Evolutionary conservation across 2,888 invertebrate genomes (phyloP).

Genomic region (Drosophila affinis): DNA sequence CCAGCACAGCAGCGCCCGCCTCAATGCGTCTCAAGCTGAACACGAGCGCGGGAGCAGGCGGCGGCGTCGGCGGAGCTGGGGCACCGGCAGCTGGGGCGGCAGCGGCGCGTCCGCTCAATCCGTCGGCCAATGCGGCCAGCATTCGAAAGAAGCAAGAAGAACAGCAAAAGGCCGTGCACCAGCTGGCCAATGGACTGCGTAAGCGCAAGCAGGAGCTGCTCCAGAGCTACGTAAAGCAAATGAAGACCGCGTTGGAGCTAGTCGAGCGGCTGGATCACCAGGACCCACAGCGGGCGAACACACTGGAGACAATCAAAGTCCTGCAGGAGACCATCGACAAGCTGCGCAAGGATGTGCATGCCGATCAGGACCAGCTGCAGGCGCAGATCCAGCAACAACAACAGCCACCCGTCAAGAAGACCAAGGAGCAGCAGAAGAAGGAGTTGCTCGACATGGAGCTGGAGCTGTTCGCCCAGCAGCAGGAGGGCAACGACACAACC

Average conservation of each 20-base stretch:
- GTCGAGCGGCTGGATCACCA: conserved; percentile 90
- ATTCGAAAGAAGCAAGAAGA: conserved; percentile 90
- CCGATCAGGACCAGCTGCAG: conserved; percentile 83
- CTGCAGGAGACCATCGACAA: conserved; percentile 92
- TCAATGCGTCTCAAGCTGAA: conserved; percentile 64
- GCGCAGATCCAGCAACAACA: conserved; percentile 82
- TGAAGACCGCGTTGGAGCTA: conserved; percentile 91
- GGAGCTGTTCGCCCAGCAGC: conserved; percentile 94
- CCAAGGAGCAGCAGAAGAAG: conserved; percentile 92
- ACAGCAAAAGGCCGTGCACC: conserved; percentile 89
- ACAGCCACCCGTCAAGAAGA: conserved; percentile 85
- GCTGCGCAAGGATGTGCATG: conserved; percentile 82
- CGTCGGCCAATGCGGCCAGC: conserved; percentile 87
- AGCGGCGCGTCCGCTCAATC: conserved; percentile 83
- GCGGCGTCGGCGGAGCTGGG: conserved; percentile 21
- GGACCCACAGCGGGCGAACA: conserved; percentile 89
- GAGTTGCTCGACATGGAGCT: conserved; percentile 95
- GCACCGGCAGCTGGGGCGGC: conserved; percentile 15
- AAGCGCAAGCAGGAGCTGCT: conserved; percentile 93
- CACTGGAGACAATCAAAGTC: conserved; percentile 92
- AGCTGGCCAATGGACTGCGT: conserved; percentile 91
- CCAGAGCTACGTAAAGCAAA: conserved; percentile 95
- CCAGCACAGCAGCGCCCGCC: conserved; percentile 67
- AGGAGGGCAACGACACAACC: conserved; percentile 92
- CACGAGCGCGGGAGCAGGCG: conserved; percentile 71